Base-by-base conservation (phyloP, 2,888 invertebrate genomes). In the Phengaris arion region DNA sequence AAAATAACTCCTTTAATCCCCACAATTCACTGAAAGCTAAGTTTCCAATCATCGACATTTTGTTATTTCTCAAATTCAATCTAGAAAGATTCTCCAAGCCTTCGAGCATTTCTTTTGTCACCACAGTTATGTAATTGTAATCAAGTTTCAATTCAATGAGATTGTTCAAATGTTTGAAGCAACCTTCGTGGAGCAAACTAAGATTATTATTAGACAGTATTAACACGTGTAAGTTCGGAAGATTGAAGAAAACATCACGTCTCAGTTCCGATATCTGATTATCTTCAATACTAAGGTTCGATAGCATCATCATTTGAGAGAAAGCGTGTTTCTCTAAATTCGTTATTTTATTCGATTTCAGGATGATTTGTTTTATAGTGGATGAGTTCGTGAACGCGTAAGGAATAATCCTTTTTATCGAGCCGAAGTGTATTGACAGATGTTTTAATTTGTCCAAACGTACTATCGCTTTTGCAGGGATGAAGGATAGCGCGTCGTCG, bases 181-280 rank as follows among this genome's bases (percentile, higher is more conserved):
- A 96, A 78, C 96, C 96, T 81, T 98, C 97, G 82, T 98, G 98
- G 74, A 98, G 94, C 68, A 96, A 94, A 82, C 96, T 96, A 76
- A 99, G 94, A 83, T 97, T 96, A 88, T 99, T 99, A 83, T 96
- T 96, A 81, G 98, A 97, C 77, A 99, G 92, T 83, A 96, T 96
- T 77, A 99, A 94, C 74, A 96, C 94, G 80, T 95, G 95, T 80
- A 97, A 88, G 74, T 94, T 94, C 0, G 97, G 97, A 78, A 97
- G 86, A 83, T 96, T 95, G 77, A 95, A 94, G 87, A 98, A 97
- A 1, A 96, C 96, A 81, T 96, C 95, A 74, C 96, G 94, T 83
- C 95, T 95, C 78, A 98, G 92, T 85, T 96, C 96, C 12, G 95
- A 94, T 84, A 98, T 96, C 82, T 95, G 94, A 88, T 98, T 98